Percentiles rank a stretch among this genome's conserved stretches.
phyloP scores from a whole-genome alignment of 2,113 vertebrate species.

The Peromyscus polionotus region DNA sequence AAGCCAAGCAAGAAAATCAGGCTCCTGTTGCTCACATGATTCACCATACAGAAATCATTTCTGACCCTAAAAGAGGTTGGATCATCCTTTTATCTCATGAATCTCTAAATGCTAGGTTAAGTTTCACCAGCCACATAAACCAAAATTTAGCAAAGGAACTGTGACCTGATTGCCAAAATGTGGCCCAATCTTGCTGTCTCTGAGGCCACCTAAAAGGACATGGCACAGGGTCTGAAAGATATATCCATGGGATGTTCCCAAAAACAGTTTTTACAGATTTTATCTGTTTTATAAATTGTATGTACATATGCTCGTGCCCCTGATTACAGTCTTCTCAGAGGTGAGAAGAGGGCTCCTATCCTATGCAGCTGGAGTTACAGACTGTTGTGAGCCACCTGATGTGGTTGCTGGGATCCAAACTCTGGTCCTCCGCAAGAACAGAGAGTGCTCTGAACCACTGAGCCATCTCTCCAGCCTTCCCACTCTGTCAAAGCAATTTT shows the following conservation, averaged over 20 bases:
- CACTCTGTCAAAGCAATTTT: not conserved
- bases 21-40: not conserved
- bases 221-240: not conserved
- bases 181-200: not conserved
- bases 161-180: not conserved
- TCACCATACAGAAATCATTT: not conserved
- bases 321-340: not conserved
- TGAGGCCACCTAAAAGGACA: conserved; percentile 4
- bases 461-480: not conserved
- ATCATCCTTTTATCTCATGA: not conserved
- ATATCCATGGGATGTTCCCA: not conserved
- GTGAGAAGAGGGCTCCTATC: not conserved
- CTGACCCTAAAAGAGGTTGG: conserved; percentile 2
- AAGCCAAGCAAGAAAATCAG: conserved; percentile 47
- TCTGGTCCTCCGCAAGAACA: not conserved
- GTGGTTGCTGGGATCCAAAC: not conserved
- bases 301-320: not conserved
- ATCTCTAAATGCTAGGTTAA: not conserved
- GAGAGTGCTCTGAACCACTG: no score
- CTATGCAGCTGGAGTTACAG: not conserved
- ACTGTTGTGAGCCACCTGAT: not conserved
- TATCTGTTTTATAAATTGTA: not conserved
- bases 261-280: not conserved
- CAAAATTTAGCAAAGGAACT: not conserved
- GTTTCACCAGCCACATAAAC: not conserved